Percentiles rank a stretch among this genome's conserved stretches.
Conservation (phyloP, 2,113 vertebrate species). For the Onychorhynchus coronatus region DNA sequence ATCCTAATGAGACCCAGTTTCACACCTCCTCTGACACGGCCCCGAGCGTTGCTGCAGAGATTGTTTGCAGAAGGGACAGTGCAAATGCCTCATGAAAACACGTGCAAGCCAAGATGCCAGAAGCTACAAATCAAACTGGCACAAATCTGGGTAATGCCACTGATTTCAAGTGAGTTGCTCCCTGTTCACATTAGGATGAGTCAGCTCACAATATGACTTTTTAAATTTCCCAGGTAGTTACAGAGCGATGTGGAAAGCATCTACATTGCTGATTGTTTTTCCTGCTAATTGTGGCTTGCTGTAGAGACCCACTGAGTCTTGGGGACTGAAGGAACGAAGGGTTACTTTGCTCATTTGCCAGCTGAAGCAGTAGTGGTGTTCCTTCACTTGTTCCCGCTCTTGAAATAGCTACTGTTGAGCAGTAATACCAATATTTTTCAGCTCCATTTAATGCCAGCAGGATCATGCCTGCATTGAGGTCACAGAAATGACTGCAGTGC, state of each 20-base stretch:
- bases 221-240: neutral
- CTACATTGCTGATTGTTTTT: neutral
- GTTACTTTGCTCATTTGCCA: neutral
- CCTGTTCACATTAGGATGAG: neutral
- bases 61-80: neutral
- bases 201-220: neutral
- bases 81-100: neutral
- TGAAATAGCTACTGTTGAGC: neutral
- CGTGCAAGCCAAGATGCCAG: neutral
- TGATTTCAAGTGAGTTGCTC: neutral
- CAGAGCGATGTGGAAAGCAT: neutral
- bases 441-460: conserved; percentile 20
- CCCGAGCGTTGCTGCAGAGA: neutral
- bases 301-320: neutral
- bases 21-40: neutral
- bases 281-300: neutral
- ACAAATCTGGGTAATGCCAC: neutral
- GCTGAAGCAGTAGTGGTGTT: neutral
- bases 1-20: neutral
- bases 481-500: neutral
- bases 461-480: conserved; percentile 3
- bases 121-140: neutral
- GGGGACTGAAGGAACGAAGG: neutral
- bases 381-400: neutral
- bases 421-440: conserved; percentile 7